A percentile compares a stretch with the other conserved stretches of the same genome.
phyloP scores from a whole-genome alignment of 2,113 vertebrate genomes.

The Dolichallabes microphthalmus region DNA sequence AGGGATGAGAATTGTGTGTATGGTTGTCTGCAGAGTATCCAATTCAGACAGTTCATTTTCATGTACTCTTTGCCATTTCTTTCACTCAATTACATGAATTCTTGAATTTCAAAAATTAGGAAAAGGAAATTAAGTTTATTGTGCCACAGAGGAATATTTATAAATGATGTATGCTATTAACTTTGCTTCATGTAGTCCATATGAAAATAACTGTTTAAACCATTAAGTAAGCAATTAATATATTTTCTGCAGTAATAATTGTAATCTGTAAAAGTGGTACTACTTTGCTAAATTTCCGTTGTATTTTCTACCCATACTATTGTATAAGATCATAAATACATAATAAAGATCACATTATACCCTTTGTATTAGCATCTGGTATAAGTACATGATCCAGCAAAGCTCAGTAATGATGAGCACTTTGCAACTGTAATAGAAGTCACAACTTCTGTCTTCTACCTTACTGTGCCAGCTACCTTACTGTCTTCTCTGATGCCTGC shows the following conservation, averaged over 20 bases:
- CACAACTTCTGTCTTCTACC: no score
- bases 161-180: neutral
- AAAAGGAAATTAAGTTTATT: no score
- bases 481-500: no score
- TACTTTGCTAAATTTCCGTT: neutral
- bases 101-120: no score
- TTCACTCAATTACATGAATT: no score
- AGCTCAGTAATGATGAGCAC: no score
- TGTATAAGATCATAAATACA: neutral
- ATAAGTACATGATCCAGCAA: no score
- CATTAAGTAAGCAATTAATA: neutral
- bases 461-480: no score
- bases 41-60: no score
- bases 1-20: no score
- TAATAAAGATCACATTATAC: neutral
- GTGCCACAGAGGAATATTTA: neutral
- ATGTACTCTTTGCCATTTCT: neutral
- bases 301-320: neutral
- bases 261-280: constrained; percentile 2
- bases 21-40: no score
- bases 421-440: no score
- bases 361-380: neutral
- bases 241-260: neutral
- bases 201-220: neutral
- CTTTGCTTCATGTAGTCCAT: neutral